phyloP scores from a whole-genome alignment of 2,888 invertebrate genomes.

The Tachina grossa region DNA sequence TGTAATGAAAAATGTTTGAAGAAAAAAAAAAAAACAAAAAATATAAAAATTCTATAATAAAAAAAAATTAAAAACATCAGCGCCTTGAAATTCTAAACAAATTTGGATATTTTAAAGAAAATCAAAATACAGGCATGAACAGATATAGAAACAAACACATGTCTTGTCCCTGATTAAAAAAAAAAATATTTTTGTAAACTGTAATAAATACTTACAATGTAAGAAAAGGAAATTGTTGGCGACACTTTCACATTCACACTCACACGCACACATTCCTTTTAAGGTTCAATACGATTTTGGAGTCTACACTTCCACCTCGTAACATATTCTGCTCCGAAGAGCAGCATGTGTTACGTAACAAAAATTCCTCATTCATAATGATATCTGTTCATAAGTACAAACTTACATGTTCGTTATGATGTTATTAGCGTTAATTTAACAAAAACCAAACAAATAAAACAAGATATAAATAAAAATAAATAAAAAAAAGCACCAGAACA shows the following conservation, averaged over 20 bases:
- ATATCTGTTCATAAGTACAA: slow-evolving; percentile 18
- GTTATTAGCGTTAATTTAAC: slow-evolving; percentile 50
- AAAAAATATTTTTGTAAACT: background rate
- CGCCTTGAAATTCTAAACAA: slow-evolving; percentile 38
- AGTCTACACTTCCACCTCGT: slow-evolving; percentile 4
- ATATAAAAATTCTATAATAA: background rate
- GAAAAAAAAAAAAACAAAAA: background rate
- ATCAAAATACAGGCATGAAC: background rate
- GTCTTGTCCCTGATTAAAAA: background rate
- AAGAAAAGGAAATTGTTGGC: slow-evolving; percentile 66
- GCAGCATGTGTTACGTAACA: slow-evolving; percentile 15
- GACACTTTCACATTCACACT: slow-evolving; percentile 36
- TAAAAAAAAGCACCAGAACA: background rate
- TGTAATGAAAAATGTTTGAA: slow-evolving; percentile 7
- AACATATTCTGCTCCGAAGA: too few relatives aligned
- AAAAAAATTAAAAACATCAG: slow-evolving; percentile 31
- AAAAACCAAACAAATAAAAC: background rate
- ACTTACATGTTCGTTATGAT: slow-evolving; percentile 18
- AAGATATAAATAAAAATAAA: background rate
- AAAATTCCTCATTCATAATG: slow-evolving; percentile 53
- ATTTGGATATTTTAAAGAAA: slow-evolving; percentile 1
- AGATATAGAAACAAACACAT: slow-evolving; percentile 9
- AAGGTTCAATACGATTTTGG: slow-evolving; percentile 4
- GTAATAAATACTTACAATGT: background rate
- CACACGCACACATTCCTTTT: background rate